Base-by-base conservation (phyloP, 2,797 vertebrate genomes). In the Paedocypris micromegethes region DNA sequence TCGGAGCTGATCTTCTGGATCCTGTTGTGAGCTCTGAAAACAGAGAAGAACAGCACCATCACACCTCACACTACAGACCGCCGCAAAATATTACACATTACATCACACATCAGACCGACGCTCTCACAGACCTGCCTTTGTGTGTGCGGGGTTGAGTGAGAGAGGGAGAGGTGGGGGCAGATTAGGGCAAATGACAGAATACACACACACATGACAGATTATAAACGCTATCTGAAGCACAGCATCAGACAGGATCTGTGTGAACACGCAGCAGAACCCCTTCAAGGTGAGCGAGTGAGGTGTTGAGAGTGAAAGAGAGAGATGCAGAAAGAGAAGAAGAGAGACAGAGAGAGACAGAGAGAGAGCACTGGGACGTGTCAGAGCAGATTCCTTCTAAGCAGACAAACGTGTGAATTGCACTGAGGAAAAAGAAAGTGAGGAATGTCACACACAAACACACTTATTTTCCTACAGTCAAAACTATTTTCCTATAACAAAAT, bases 11-110 rank as follows among this genome's bases (percentile, higher is more conserved):
- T 81, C 68, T 78, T 85, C 62, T 72, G 63, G 83, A 98, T 97
- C 83, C 87, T 92, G 88, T 98, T 98, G 86, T 87, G 91, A 74
- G 92, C 90, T 88, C 96, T 98, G 84, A 83, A 92, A 93, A 84
- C 37, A 89, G 70, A 88, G 74, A 83, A 73, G n/a, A 47, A 54
- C 2, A 48, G 8, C 38, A 37, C 5, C 2, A 42, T 48, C 42
- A n/a, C 6, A 65, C 37, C 49, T 9, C 49, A 51, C 6, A 1
- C 23, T 23, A 23, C 23, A 23, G 23, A 23, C 23, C 23, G 23
- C 23, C 23, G 23, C 23, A 23, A 23, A 23, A 23, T 23, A 23
- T 23, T 23, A 23, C 23, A 23, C 23, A 23, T 23, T 23, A 23
- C 23, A 23, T 23, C 23, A 23, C 23, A 23, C 23, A 23, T 23